phyloP scores from a whole-genome alignment of 2,888 invertebrate genomes.

The Didymodactylos carnosus region DNA sequence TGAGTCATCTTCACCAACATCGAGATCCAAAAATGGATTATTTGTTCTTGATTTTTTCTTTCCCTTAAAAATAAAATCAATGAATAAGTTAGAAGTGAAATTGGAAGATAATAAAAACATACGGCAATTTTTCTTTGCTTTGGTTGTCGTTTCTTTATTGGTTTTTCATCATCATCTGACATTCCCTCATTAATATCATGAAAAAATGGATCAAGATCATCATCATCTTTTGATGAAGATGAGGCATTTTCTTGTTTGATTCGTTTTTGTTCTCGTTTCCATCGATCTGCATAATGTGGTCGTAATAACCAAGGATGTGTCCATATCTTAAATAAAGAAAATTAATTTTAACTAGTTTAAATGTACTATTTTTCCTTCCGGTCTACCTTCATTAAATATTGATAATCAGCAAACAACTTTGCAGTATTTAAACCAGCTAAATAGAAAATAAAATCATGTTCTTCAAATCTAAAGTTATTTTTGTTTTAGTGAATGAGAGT shows the following conservation, averaged over 20 bases:
- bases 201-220: neutral
- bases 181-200: neutral
- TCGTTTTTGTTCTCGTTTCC: neutral
- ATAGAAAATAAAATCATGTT: constrained; percentile 44
- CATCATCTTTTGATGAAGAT: too few relatives aligned
- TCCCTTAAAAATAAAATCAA: neutral
- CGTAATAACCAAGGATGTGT: neutral
- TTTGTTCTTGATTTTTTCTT: too few relatives aligned
- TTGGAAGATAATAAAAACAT: neutral
- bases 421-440: constrained; percentile 42
- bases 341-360: too few relatives aligned
- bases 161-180: neutral
- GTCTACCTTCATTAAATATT: constrained; percentile 23
- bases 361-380: constrained; percentile 17
- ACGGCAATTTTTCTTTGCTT: neutral
- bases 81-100: too few relatives aligned
- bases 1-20: neutral
- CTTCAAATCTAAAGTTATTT: constrained; percentile 17
- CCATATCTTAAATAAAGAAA: too few relatives aligned
- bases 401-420: constrained; percentile 38
- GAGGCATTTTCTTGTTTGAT: too few relatives aligned
- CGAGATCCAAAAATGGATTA: too few relatives aligned
- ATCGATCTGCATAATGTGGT: neutral
- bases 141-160: neutral
- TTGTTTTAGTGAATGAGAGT: neutral